Evolutionary conservation across 2,888 invertebrate genomes (phyloP).

Genomic region (Pegoplata infirma): DNA sequence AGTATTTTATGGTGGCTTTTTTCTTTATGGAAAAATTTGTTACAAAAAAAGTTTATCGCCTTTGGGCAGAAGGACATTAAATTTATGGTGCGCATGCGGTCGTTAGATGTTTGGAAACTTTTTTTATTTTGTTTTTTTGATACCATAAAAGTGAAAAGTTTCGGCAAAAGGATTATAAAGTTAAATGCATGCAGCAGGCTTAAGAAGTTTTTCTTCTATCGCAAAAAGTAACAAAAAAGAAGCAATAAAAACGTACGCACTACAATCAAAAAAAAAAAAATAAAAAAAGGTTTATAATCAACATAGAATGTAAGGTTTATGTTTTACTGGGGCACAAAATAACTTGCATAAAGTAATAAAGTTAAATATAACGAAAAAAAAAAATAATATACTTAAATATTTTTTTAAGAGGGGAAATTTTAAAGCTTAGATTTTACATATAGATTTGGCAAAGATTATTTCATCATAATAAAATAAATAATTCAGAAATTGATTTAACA

Average conservation of each 20-base stretch:
- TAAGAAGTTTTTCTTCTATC: conserved; percentile 47
- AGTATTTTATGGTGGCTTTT: conserved; percentile 44
- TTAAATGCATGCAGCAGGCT: conserved; percentile 58
- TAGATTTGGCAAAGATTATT: conserved; percentile 1
- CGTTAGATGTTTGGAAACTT: conserved; percentile 53
- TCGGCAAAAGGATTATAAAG: conserved; percentile 61
- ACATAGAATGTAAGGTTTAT: conserved; percentile 32
- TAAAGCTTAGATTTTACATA: conserved; percentile 2
- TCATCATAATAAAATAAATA: conserved; percentile 19
- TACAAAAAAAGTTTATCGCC: conserved; percentile 57
- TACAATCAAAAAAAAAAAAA: background rate
- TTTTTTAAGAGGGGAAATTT: background rate
- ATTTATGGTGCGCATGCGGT: conserved; percentile 62
- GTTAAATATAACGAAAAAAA: background rate
- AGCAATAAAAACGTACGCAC: conserved; percentile 37
- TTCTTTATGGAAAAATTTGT: conserved; percentile 20
- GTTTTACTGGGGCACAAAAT: background rate
- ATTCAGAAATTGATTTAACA: conserved; percentile 41
- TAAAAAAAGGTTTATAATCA: conserved; percentile 9
- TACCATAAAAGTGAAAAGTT: conserved; percentile 52
- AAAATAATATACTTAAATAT: background rate
- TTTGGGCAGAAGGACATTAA: conserved; percentile 60
- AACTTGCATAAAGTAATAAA: conserved; percentile 26
- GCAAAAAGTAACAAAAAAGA: conserved; percentile 2
- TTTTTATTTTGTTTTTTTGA: conserved; percentile 26